These are phyloP conservation scores for Oryctolagus cuniculus DNA, from an alignment of 2,113 vertebrate species.

Conservation along the genomic window DNA sequence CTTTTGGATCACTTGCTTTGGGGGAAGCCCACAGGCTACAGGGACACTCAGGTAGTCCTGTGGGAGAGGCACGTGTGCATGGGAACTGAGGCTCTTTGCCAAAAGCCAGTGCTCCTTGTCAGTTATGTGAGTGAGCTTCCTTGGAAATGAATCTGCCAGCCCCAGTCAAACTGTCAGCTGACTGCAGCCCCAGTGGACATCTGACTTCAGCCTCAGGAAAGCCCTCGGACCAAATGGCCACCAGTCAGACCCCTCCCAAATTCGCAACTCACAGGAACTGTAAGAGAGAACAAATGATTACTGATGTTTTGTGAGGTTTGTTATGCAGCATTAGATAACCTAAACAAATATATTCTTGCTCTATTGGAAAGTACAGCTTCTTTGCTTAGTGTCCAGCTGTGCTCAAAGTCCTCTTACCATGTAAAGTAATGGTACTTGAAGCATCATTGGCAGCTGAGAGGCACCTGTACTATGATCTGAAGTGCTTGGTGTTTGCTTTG, in stretches of 20 bases:
- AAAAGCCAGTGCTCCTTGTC: background rate
- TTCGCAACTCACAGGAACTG: conserved; percentile 32
- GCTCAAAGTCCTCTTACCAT: conserved; percentile 54
- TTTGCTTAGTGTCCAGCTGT: conserved; percentile 39
- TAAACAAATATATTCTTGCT: conserved; percentile 31
- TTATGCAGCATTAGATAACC: conserved; percentile 37
- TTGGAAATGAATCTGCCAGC: background rate
- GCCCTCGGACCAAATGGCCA: background rate
- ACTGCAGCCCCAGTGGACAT: background rate
- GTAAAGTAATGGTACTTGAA: conserved; percentile 17
- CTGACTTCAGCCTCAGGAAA: conserved; percentile 26
- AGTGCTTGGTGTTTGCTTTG: conserved; percentile 38
- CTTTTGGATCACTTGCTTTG: background rate
- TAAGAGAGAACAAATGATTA: conserved; percentile 54
- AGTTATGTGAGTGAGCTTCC: background rate
- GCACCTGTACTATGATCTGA: background rate
- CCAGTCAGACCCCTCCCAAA: background rate
- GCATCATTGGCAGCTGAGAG: conserved; percentile 18
- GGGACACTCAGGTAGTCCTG: background rate
- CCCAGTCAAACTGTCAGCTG: conserved; percentile 37
- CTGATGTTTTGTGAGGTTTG: conserved; percentile 45
- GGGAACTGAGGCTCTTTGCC: conserved; percentile 35
- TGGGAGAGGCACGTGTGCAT: background rate
- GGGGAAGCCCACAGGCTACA: background rate
- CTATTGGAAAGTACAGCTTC: conserved; percentile 49